phyloP scores from a whole-genome alignment of 1,140 invertebrate genomes.

The Tachypleus tridentatus region DNA sequence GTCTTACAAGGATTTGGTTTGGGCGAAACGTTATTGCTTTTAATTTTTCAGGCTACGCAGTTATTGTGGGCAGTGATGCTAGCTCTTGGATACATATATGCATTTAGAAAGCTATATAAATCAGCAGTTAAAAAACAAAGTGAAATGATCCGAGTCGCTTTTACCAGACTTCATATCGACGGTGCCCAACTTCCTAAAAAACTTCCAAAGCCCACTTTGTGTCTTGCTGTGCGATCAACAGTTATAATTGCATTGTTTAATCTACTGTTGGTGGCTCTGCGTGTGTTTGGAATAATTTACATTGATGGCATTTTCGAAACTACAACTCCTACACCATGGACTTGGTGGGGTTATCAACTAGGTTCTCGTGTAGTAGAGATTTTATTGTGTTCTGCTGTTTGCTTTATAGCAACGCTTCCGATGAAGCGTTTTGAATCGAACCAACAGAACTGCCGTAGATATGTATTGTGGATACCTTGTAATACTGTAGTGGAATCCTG shows the following conservation, averaged over 20 bases:
- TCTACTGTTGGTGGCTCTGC: constrained; percentile 61
- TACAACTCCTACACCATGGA: constrained; percentile 46
- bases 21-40: constrained; percentile 46
- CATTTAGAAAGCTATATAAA: constrained; percentile 43
- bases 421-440: constrained; percentile 18
- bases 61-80: constrained; percentile 44
- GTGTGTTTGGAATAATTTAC: constrained; percentile 65
- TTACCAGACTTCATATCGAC: constrained; percentile 31
- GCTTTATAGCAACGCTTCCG: constrained; percentile 58
- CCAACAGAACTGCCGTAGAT: too few species aligned
- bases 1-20: constrained; percentile 43
- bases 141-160: constrained; percentile 31
- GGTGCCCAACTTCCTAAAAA: constrained; percentile 25
- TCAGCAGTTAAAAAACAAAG: constrained; percentile 35
- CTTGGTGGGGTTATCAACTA: constrained; percentile 80
- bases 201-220: constrained; percentile 38
- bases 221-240: constrained; percentile 68
- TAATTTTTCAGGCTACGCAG: constrained; percentile 63
- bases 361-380: constrained; percentile 69
- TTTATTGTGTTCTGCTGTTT: constrained; percentile 62
- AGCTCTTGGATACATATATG: too few species aligned
- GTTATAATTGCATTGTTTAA: constrained; percentile 69
- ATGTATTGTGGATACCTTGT: too few species aligned
- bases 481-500: too few species aligned
- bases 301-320: constrained; percentile 34